These are phyloP conservation scores for Saxicola maurus DNA, from an alignment of 2,797 vertebrate genomes.

Conservation along the genomic window DNA sequence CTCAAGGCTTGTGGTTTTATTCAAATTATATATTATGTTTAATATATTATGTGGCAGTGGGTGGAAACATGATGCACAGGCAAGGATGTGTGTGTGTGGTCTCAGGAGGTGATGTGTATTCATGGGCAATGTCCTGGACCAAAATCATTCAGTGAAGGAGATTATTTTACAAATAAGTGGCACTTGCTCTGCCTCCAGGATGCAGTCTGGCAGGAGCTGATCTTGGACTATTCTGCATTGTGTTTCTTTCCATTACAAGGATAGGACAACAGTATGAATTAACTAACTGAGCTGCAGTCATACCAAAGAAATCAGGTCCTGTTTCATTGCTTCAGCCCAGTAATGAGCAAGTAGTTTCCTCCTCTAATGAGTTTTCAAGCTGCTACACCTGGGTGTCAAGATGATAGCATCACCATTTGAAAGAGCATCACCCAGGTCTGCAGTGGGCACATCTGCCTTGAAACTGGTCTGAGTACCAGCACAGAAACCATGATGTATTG, in stretches of 20 bases:
- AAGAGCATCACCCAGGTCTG: background rate
- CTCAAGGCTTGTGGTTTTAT: background rate
- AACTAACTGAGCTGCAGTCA: background rate
- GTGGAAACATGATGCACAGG: background rate
- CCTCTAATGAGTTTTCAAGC: background rate
- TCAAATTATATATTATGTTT: background rate
- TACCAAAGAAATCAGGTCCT: background rate
- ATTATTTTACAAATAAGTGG: background rate
- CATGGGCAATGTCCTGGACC: background rate
- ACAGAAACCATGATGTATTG: background rate
- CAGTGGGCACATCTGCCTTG: background rate
- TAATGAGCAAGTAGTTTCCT: background rate
- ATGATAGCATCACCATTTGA: background rate
- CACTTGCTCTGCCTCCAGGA: background rate
- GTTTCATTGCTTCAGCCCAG: background rate
- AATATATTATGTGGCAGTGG: background rate
- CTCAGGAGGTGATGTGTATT: background rate
- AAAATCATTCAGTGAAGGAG: background rate
- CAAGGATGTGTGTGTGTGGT: background rate
- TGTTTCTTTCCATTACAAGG: background rate
- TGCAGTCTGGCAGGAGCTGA: background rate
- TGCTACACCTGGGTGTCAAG: background rate
- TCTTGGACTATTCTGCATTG: background rate
- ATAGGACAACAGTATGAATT: background rate
- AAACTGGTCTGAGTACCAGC: background rate